Evolutionary conservation across 2,113 vertebrate genomes (phyloP), one percentile per base, ranked within the genome.

Genomic region (Caretta caretta): DNA sequence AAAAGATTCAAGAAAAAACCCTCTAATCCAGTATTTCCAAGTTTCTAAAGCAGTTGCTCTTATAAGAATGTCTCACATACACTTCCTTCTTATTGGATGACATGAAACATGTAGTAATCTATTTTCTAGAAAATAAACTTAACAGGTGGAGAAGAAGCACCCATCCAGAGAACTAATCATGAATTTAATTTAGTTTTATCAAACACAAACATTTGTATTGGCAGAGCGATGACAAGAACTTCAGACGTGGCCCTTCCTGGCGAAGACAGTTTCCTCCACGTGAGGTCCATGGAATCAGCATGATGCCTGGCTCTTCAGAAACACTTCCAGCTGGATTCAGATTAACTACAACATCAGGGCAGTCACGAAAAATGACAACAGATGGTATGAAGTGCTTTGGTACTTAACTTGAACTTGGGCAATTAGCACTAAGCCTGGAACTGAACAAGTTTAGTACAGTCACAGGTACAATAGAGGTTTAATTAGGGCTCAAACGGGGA

Each of bases 231-330:
- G 99, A 99, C 97, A 99, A 99, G 98, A 99, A 99, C 95, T 99
- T 99, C 96, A 98, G 98, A 84, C 98, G 99, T 1, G 99, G 99
- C 11, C 99, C 99, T 0, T 99, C 99, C 16, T 99, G 99, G 99
- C 98, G 99, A 97, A 98, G 99, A 95, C 99, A 99, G 97, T 99
- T 99, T 90, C 99, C 99, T 16, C 99, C 99, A 0, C 98, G 99
- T 0, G 99, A 99, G 96, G 98, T 99, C 3, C 99, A 99, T 0
- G 99, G 99, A 93, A 99, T 99, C 98, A 99, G 99, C 96, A 99
- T 99, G 99, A 99, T 99, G 99, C 99, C 99, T 0, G 99, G 99
- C 6, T 99, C 99, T 0, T 99, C 99, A 1, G 99, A 99, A 98
- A 99, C 99, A 3, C 98, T 99, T 94, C 99, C 99, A 0, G 99